Evolutionary conservation across 2,888 invertebrate species (phyloP), one percentile per base, ranked within the genome.

Genomic region (Dorcus hopei): DNA sequence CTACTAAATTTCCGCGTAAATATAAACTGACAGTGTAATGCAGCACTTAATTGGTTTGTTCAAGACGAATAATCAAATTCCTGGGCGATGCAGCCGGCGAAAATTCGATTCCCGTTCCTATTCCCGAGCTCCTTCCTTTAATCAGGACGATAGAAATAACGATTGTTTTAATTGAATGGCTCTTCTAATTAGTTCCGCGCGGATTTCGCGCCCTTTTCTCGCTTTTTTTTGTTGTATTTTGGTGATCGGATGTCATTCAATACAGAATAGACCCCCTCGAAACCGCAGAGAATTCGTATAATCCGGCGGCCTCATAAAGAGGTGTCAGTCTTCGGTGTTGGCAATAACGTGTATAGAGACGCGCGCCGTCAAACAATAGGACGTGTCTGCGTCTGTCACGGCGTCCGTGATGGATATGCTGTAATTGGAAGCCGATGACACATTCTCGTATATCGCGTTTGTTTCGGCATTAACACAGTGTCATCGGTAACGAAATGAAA

Each of bases 361-460:
- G 54, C 47, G 56, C 38, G 19, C 47, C 49, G 58, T 43, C 48
- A 64, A 66, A 69, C 68, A 65, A 69, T 65, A 59, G 65, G 55
- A 59, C 61, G 61, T 58, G 66, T 61, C 68, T 69, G 66, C 63
- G 63, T 62, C 61, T 69, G 68, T 68, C 69, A 69, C 65, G 58
- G 59, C 57, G 45, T 60, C 63, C 63, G 61, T 68, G 68, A 68
- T 68, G 66, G 68, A 69, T 68, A 67, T 66, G 66, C 61, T 58
- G 64, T 66, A 66, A 65, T 66, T 66, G 66, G 63, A 61, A 65
- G 60, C 62, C 61, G 62, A 63, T 66, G 63, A 66, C 64, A 65
- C 16, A 45, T 49, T 26, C 33, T 33, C 33, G 33, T 19, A 19
- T 48, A 48, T 23, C 16, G n/a, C 49, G 49, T 14, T 38, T 49